Conservation (phyloP, 2,888 invertebrate genomes). For the Caenorhabditis sp. region DNA sequence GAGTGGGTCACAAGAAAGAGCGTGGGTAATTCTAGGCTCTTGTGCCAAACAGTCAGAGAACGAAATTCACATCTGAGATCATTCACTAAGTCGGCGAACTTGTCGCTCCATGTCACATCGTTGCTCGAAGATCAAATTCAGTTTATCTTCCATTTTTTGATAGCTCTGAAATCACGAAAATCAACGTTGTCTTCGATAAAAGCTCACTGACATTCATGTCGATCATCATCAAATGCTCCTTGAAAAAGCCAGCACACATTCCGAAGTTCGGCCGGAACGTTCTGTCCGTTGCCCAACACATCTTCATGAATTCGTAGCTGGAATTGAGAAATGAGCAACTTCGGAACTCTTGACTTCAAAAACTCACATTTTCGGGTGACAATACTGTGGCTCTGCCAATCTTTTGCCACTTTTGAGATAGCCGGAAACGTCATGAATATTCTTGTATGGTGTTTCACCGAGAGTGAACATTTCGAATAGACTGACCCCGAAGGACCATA, state of each 20-base stretch:
- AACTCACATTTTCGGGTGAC: constrained; percentile 89
- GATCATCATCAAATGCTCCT: constrained; percentile 4
- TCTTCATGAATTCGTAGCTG: constrained; percentile 89
- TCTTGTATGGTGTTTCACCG: constrained; percentile 87
- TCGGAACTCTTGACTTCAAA: background rate
- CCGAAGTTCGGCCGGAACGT: constrained; percentile 89
- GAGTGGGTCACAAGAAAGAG: no score
- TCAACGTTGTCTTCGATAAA: no score
- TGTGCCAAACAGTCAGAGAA: no score
- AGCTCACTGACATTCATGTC: background rate
- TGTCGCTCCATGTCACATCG: background rate
- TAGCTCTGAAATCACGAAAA: background rate
- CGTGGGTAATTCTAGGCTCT: no score
- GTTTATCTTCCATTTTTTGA: background rate
- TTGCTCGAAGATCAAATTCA: background rate
- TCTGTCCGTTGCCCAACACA: constrained; percentile 92
- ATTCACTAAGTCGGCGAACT: background rate
- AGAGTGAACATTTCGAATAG: constrained; percentile 87
- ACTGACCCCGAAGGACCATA: constrained; percentile 86
- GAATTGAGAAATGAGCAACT: constrained; percentile 37
- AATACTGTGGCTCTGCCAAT: constrained; percentile 91
- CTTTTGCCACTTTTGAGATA: constrained; percentile 90
- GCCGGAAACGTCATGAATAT: constrained; percentile 71
- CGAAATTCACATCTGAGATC: no score
- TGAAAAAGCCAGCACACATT: constrained; percentile 49